phyloP scores from a whole-genome alignment of 2,113 vertebrate genomes.

The Gavialis gangeticus region DNA sequence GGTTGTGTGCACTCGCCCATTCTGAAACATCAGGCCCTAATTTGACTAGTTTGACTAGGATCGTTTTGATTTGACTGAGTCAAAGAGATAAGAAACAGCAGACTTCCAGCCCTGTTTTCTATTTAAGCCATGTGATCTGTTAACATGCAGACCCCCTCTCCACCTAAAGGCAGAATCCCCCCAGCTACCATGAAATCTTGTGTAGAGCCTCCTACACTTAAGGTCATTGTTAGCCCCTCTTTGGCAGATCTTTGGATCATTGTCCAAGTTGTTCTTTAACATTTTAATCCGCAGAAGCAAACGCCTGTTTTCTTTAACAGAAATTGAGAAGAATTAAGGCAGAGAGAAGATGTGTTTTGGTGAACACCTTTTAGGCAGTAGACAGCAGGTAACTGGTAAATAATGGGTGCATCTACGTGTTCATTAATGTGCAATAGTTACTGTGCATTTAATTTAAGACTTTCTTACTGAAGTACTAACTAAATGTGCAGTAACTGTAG shows the following conservation, averaged over 20 bases:
- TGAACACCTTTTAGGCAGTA: neutral
- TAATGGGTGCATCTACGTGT: neutral
- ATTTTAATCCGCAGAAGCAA: neutral
- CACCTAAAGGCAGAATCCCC: neutral
- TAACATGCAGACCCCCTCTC: no score
- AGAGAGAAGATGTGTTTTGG: neutral
- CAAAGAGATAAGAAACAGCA: neutral
- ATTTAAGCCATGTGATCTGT: neutral
- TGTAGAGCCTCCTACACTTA: neutral
- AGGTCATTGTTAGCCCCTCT: neutral
- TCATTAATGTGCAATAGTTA: no score
- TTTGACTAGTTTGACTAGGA: neutral
- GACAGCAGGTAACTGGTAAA: neutral
- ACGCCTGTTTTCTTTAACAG: neutral
- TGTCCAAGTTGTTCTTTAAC: neutral
- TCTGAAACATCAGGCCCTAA: neutral
- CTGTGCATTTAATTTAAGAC: no score
- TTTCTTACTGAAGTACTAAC: no score
- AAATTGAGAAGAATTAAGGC: neutral
- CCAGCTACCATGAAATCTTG: neutral
- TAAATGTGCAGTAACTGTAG: no score
- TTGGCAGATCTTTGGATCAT: neutral
- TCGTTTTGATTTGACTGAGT: neutral
- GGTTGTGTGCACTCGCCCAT: neutral
- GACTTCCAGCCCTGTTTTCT: rapidly evolving